Percentiles rank a stretch among this genome's conserved stretches.
Evolutionary conservation across 2,797 vertebrate species (phyloP).

Genomic region (Propithecus deckenii): DNA sequence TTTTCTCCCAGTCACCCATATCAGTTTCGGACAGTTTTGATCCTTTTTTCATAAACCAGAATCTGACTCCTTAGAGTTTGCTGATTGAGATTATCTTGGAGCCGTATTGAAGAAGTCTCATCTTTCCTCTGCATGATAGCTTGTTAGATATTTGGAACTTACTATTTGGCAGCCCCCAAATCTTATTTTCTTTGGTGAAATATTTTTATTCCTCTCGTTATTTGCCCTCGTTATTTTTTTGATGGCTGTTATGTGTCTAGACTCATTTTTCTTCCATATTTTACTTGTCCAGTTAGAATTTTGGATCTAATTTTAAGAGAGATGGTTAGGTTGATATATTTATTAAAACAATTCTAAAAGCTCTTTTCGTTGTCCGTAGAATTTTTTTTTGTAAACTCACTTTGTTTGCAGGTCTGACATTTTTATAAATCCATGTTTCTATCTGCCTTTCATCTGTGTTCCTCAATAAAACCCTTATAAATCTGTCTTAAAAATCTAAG

Average conservation of each 20-base stretch:
- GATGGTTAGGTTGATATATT: neutral
- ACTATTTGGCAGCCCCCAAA: neutral
- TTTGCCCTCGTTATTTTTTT: neutral
- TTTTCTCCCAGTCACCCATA: neutral
- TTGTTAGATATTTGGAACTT: neutral
- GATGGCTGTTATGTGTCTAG: neutral
- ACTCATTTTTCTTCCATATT: neutral
- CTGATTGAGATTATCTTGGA: neutral
- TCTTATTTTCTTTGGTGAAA: neutral
- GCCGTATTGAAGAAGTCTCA: neutral
- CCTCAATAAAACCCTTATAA: neutral
- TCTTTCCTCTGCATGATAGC: neutral
- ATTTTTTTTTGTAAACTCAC: neutral
- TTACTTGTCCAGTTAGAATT: neutral
- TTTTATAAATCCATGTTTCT: neutral
- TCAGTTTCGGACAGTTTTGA: neutral
- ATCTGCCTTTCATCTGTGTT: neutral
- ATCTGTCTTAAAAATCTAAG: neutral
- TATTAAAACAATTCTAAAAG: constrained; percentile 11
- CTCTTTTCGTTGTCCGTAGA: neutral
- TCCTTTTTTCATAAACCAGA: neutral
- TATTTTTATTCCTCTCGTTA: neutral
- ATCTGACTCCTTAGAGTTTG: neutral
- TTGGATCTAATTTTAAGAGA: neutral
- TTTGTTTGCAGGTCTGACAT: neutral